A percentile compares a stretch with the other conserved stretches of the same genome.
phyloP scores from a whole-genome alignment of 2,797 vertebrate genomes.

The Otolemur crassicaudatus region DNA sequence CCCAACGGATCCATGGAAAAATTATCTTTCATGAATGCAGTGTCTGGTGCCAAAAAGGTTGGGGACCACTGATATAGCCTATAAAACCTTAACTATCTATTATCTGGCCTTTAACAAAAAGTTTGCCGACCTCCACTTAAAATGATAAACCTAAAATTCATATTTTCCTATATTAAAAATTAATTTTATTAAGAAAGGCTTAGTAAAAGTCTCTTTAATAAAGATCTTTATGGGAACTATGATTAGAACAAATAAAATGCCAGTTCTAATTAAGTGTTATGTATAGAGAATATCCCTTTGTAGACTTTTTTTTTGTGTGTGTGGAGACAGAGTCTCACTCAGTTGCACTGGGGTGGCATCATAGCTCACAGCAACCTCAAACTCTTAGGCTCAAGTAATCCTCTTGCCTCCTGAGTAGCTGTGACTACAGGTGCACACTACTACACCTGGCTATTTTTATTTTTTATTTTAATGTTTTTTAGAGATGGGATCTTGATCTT shows the following conservation, averaged over 20 bases:
- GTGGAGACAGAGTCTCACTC: too few relatives aligned
- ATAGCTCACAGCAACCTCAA: too few relatives aligned
- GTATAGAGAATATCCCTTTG: neutral
- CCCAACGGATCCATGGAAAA: too few relatives aligned
- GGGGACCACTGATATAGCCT: neutral
- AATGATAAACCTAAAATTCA: constrained; percentile 30
- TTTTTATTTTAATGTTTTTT: too few relatives aligned
- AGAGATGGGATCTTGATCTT: too few relatives aligned
- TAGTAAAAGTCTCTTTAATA: constrained; percentile 21
- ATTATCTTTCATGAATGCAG: too few relatives aligned
- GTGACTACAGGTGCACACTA: too few relatives aligned
- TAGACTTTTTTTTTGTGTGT: neutral
- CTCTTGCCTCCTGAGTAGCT: too few relatives aligned
- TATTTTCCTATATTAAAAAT: constrained; percentile 18
- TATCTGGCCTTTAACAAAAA: neutral
- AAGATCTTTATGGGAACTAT: constrained; percentile 42
- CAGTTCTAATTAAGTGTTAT: neutral
- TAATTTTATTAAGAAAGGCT: neutral
- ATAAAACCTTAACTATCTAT: neutral
- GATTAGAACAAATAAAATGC: constrained; percentile 45
- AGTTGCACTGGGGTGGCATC: too few relatives aligned
- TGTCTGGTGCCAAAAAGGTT: too few relatives aligned
- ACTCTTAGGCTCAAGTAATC: too few relatives aligned
- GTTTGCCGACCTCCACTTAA: constrained; percentile 10
- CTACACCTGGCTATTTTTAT: too few relatives aligned